Percentiles rank a stretch among this genome's conserved stretches.
phyloP scores from a whole-genome alignment of 2,113 vertebrate genomes.

The Crotalus helleri region DNA sequence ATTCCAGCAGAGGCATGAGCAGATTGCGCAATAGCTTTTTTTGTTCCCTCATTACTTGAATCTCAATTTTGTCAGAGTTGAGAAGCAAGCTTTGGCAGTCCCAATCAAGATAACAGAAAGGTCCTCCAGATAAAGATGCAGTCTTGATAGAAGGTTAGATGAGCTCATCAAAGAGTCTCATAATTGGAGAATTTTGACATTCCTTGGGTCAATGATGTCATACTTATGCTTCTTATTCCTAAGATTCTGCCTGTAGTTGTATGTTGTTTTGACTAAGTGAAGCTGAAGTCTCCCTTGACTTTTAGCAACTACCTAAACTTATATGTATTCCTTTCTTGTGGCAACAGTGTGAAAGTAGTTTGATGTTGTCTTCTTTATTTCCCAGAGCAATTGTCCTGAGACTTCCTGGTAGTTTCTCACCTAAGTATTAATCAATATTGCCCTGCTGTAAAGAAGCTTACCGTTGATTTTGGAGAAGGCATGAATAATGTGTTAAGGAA shows the following conservation, averaged over 20 bases:
- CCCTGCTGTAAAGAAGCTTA: not conserved
- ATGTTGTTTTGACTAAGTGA: not conserved
- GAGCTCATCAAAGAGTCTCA: not conserved
- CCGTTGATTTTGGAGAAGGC: not conserved
- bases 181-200: not conserved
- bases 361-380: not conserved
- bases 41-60: not conserved
- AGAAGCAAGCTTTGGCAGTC: not conserved
- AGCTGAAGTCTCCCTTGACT: not conserved
- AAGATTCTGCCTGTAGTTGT: not conserved
- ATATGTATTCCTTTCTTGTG: not conserved
- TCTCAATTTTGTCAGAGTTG: not conserved
- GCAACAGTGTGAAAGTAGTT: not conserved
- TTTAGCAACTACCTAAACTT: not conserved
- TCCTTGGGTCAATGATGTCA: not conserved
- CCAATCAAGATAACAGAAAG: not conserved
- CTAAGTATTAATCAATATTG: not conserved
- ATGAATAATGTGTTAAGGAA: not conserved
- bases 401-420: not conserved
- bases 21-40: not conserved
- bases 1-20: not conserved
- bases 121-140: not conserved
- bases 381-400: not conserved
- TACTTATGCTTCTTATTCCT: not conserved
- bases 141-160: not conserved